Base-by-base conservation (phyloP, 2,797 vertebrate genomes). In the Cheirogaleus major region DNA sequence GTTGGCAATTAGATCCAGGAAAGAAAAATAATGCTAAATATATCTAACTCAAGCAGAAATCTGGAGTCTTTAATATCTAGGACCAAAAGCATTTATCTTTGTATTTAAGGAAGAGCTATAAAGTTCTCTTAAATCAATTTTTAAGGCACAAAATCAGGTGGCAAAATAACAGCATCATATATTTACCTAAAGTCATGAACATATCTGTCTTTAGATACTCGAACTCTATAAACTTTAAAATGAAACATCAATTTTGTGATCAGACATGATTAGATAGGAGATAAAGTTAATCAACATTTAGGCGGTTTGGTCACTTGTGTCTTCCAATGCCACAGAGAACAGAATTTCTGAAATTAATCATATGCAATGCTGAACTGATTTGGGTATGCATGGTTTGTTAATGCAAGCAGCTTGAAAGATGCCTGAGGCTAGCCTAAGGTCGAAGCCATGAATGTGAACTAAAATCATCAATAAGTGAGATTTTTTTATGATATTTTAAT, bases 401-500 rank as follows among this genome's bases (percentile, higher is more conserved):
- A 95, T 78, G 55, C 65, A 93, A 97, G 57, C 32, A 96, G 45
- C 27, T 91, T 76, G 23, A 92, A 80, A 80, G 73, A 85, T 73
- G 94, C 88, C 93, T 97, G 86, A 94, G 88, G 94, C 96, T 97
- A 96, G 96, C 97, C 97, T 96, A 92, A 93, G 95, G 97, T 97
- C 80, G 96, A 96, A 98, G 81, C 67, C 85, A 97, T 94, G 97
- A 97, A 97, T 92, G 86, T 89, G 81, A 92, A 86, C 75, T 87
- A 96, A 97, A 98, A 96, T 95, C 86, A 98, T 97, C 96, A 98
- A 98, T 98, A 98, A 98, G 98, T 97, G 65, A 98, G 67, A 55
- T 91, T 65, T 95, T 96, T 98, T 97, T 93, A 98, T 98, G 96
- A 98, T 98, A 94, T 97, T 98, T 98, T 98, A 98, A 97, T 98